Base-by-base conservation (phyloP, 2,797 vertebrate genomes). In the Galagoides demidoff region DNA sequence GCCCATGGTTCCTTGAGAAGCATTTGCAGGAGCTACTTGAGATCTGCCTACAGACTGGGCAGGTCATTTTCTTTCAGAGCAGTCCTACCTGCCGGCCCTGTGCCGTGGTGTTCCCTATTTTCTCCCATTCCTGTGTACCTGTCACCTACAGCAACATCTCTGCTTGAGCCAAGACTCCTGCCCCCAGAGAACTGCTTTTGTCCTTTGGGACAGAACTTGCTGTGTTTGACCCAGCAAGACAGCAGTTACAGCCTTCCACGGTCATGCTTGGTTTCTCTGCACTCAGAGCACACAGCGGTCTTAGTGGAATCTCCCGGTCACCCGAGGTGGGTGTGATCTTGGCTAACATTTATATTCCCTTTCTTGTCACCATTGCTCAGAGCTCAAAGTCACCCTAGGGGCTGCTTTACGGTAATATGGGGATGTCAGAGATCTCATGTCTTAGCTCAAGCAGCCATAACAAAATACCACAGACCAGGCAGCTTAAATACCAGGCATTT, bases 251-350 rank as follows among this genome's bases (percentile, higher is more conserved):
- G 22, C 55, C 39, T 64, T 23, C 55, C 7, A 17, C 43, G 16
- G 31, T 43, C 66, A 16, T 0, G 9, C 83, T 27, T n/a, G 59
- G n/a, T 61, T 57, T 61, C 74, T 89, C 37, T 3, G 1, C 12
- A 29, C 55, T 77, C 5, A 0, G 20, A 27, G 45, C 22, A 52
- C 55, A 43, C 25, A 19, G 27, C 0, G 0, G 19, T 0, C 23
- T 7, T 12, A 0, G 0, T 16, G 22, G 82, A 31, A 17, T 81
- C 77, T 57, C 71, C 39, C 64, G 12, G 45, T 71, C 79, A 22
- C 52, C 31, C 0, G n/a, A 39, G 37, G 20, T 43, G 52, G 59
- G 9, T 25, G 11, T 76, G 5, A 0, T 71, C 34, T 57, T 64
- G 52, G 45, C 93, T 78, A 59, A 1, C 2, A 37, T 14, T 43